Base-by-base conservation (phyloP, 2,113 vertebrate species). In the Uropsilus gracilis region DNA sequence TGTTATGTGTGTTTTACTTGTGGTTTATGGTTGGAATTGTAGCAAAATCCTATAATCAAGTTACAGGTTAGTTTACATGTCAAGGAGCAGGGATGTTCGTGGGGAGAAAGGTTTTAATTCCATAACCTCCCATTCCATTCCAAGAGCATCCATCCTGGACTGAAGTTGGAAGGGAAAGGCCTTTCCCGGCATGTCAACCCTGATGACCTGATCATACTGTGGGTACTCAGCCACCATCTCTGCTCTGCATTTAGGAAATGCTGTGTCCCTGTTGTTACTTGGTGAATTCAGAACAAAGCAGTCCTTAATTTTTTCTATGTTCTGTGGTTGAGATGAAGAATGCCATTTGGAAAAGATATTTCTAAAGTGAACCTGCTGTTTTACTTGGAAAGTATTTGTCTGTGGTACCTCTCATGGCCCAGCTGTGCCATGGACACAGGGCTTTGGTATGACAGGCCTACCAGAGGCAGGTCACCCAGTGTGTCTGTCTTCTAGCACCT, bases 121-220 rank as follows among this genome's bases (percentile, higher is more conserved):
- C 3, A 8, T 61, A 17, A n/a, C 2, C 46, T 2, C 30, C 42
- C 46, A 0, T 34, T 42, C 22, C 18, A 1, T 32, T 18, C 24
- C 0, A 24, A 34, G 18, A 57, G 12, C 32, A 0, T 14, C 0
- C 4, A 53, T 63, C 37, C 30, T 4, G 12, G 16, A 26, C 50
- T n/a, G 5, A 26, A 16, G 28, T 46, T 59, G 42, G 12, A 9
- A 10, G 30, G 20, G 14, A 30, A 53, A 68, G 34, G 11, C 30
- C 46, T 28, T n/a, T n/a, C n/a, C n/a, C n/a, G n/a, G n/a, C n/a
- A n/a, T n/a, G n/a, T n/a, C 32, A 66, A 37, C 32, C 46, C 46
- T 59, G 2, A 4, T 46, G 61, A 34, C 46, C n/a, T 4, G 7
- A 11, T 0, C 14, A 57, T 4, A 2, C 22, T 10, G 0, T 8